Evolutionary conservation across 2,888 invertebrate genomes (phyloP), one percentile per base, ranked within the genome.

Genomic region (Cerastis leucographa): DNA sequence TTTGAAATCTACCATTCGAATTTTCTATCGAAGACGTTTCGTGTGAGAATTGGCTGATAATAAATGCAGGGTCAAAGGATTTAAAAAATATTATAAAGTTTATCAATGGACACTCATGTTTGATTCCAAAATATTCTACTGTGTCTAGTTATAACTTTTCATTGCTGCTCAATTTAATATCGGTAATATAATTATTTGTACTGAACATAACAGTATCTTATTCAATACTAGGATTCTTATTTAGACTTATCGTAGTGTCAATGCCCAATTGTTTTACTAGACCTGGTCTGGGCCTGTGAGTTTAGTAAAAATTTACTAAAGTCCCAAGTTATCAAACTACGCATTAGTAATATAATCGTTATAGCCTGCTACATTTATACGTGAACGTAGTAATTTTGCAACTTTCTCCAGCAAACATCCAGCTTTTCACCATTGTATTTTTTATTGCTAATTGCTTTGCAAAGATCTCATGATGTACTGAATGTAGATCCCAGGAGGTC

Each of bases 1-100:
- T 94, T 95, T 92, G 91, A 92, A 94, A 94, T 95, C 93, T 92
- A 94, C 93, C 92, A 92, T 92, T 94, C 88, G 85, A 91, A 93
- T 94, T 94, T 94, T 92, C 90, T 93, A 94, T 92, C 67, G 89
- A 91, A 91, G 91, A 91, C 89, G 90, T 89, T 92, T 87, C 51
- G 84, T 88, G 89, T 91, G 88, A 85, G 90, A 89, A 90, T 90
- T 85, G 70, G 66, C 70, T 72, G 40, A 46, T 71, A 74, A 84
- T 75, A 12, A 67, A 68, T 70, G 49, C 68, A 29, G 35, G 42
- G 61, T 70, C 59, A 72, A 80, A 72, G 49, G 8, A 35, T 59
- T 56, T 22, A n/a, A 25, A 14, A 25, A 51, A 25, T 54, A 4
- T 4, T 42, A n/a, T 19, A 67, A 49, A 72, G n/a, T 22, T 51